phyloP scores from a whole-genome alignment of 2,113 vertebrate species.

The Oryzias javanicus region DNA sequence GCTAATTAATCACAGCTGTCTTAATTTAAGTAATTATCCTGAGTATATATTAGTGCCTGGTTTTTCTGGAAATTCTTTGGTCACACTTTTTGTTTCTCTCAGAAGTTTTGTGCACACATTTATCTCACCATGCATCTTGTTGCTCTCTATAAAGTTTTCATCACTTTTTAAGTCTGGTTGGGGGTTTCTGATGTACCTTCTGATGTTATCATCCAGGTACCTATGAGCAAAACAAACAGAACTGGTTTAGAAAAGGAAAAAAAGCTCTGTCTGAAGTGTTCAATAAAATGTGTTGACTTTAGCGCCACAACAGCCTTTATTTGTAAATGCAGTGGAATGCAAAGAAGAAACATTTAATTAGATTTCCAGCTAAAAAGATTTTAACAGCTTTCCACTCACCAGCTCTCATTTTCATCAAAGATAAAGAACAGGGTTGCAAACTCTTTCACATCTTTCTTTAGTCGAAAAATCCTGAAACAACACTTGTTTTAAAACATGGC shows the following conservation, averaged over 20 bases:
- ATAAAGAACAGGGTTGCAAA: conserved; percentile 91
- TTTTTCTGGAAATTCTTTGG: no score
- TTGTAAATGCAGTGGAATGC: neutral
- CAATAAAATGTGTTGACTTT: neutral
- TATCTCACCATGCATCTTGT: conserved; percentile 91
- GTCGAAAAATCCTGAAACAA: conserved; percentile 50
- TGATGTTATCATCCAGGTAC: conserved; percentile 95
- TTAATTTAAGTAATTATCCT: no score
- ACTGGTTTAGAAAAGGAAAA: no score
- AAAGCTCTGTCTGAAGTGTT: no score
- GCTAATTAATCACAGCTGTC: no score
- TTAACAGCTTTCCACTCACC: conserved; percentile 35
- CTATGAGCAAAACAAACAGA: conserved; percentile 56
- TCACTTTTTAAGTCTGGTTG: conserved; percentile 80
- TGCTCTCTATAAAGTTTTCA: conserved; percentile 91
- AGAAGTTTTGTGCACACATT: no score
- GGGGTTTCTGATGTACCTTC: conserved; percentile 79
- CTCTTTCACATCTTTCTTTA: conserved; percentile 77
- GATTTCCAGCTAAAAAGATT: neutral
- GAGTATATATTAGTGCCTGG: neutral
- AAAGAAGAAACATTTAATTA: no score
- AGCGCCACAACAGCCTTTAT: neutral
- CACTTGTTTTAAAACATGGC: neutral
- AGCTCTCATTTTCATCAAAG: conserved; percentile 92
- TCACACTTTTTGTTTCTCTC: no score